phyloP scores from a whole-genome alignment of 2,113 vertebrate genomes.

The Columbina picui region DNA sequence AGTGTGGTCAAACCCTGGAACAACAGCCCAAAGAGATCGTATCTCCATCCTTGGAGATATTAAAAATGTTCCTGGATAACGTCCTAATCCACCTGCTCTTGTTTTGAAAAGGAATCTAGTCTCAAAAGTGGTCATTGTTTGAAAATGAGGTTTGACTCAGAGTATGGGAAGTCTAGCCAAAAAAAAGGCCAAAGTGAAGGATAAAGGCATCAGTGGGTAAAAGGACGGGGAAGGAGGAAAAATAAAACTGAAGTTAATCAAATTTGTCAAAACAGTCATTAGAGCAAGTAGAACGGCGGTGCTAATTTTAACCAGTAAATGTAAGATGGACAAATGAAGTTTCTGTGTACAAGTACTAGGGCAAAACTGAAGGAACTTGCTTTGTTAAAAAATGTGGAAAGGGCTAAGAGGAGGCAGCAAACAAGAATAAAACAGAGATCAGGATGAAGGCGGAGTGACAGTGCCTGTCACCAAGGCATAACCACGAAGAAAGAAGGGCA shows the following conservation, averaged over 20 bases:
- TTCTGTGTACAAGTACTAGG: background rate
- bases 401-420: background rate
- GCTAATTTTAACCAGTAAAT: background rate
- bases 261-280: background rate
- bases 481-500: background rate
- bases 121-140: background rate
- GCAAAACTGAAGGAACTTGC: background rate
- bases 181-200: background rate
- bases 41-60: background rate
- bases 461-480: background rate
- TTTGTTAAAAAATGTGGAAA: background rate
- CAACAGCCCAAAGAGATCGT: background rate
- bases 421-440: background rate
- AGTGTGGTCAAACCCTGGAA: background rate
- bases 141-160: accelerated
- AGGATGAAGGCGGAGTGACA: background rate
- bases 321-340: background rate
- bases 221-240: background rate
- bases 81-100: background rate
- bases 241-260: background rate
- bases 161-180: background rate
- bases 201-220: background rate
- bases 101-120: background rate
- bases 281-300: background rate
- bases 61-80: background rate